Base-by-base conservation (phyloP, 2,113 vertebrate species). In the Megaceryle maxima region DNA sequence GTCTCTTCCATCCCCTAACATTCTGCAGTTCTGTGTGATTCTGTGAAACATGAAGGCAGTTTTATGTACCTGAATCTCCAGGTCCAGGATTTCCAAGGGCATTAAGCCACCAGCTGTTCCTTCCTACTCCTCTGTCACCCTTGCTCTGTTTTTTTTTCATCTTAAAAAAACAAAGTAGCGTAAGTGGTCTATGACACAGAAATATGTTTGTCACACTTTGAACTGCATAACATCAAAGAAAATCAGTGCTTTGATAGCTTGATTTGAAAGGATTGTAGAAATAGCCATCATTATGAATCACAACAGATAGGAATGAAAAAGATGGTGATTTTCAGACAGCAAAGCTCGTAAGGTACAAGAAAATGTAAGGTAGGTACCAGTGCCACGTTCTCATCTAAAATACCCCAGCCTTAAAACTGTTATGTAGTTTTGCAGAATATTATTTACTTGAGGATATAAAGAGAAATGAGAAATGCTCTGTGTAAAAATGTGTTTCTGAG, bases 211-310 rank as follows among this genome's bases (percentile, higher is more conserved):
- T 96, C 96, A 84, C 81, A 75, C 95, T 97, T 97, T 97, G 97
- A 97, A 97, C 96, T 94, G 81, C 68, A 57, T 95, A 97, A 97
- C 95, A 97, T 97, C 97, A 98, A 98, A 97, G 96, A 88, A 92
- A 95, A 96, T 95, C 91, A 94, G 79, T 94, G 92, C 97, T 97
- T 97, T 97, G 97, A 97, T 97, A 97, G 94, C 84, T 91, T 94
- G 74, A 96, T 96, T 96, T 97, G 96, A 97, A 97, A 94, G 96
- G 95, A 87, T 96, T 92, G 87, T 92, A 85, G 96, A 97, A 97
- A 97, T 96, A 96, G 91, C 87, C 93, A 82, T 89, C 88, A 96
- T 97, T 96, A 93, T 97, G 95, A 97, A 94, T 96, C 94, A 96
- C 75, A 96, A 75, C 83, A 90, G 91, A 91, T 92, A 83, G 88